Evolutionary conservation across 2,888 invertebrate genomes (phyloP).

Genomic region (Mesoligia furuncula): DNA sequence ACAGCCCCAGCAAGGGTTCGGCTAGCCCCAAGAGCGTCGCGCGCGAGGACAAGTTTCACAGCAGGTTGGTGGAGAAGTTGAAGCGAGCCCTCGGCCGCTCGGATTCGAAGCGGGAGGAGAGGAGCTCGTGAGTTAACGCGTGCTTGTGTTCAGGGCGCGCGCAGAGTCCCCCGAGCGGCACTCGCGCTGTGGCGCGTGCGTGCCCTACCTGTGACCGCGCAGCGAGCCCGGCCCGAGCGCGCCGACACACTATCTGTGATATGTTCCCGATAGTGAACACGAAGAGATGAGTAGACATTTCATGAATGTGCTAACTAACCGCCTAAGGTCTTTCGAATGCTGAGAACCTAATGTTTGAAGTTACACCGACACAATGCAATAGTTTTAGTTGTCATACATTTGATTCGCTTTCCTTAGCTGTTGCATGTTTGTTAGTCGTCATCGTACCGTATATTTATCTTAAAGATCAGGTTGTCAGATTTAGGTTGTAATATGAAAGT

Average conservation of each 20-base stretch:
- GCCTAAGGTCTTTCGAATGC: constrained; percentile 71
- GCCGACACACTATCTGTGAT: constrained; percentile 86
- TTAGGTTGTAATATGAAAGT: constrained; percentile 80
- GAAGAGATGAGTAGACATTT: constrained; percentile 83
- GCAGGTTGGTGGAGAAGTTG: constrained; percentile 94
- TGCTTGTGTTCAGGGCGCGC: constrained; percentile 89
- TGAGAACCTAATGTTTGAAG: constrained; percentile 71
- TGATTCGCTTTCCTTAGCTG: constrained; percentile 77
- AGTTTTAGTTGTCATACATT: constrained; percentile 72
- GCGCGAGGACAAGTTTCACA: constrained; percentile 93
- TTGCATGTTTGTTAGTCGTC: constrained; percentile 79
- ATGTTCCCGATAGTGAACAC: constrained; percentile 80
- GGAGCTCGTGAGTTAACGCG: constrained; percentile 90
- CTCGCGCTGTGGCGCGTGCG: constrained; percentile 86
- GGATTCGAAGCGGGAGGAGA: constrained; percentile 86
- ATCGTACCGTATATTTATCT: constrained; percentile 60
- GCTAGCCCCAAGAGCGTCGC: constrained; percentile 92
- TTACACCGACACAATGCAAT: constrained; percentile 73
- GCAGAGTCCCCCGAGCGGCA: constrained; percentile 85
- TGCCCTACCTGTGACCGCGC: constrained; percentile 86
- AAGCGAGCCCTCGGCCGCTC: constrained; percentile 92
- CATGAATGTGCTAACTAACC: constrained; percentile 81
- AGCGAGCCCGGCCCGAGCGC: constrained; percentile 59
- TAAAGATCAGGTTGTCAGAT: constrained; percentile 73
- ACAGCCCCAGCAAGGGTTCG: constrained; percentile 92